A percentile compares a stretch with the other conserved stretches of the same genome.
phyloP scores from a whole-genome alignment of 2,797 vertebrate species.

The Etheostoma perlongum region DNA sequence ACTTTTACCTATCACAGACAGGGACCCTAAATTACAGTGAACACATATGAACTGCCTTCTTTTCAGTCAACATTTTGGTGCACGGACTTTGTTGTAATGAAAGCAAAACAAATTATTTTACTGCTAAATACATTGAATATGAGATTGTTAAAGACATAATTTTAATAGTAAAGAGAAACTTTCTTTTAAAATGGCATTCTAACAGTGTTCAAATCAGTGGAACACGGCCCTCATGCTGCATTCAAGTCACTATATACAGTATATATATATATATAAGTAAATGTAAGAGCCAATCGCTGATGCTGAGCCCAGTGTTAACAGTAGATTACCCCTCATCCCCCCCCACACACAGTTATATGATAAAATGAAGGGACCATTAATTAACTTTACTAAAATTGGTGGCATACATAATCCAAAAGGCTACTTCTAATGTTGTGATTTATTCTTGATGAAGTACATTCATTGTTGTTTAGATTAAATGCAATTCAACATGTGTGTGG shows the following conservation, averaged over 20 bases:
- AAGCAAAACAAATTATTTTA: background rate
- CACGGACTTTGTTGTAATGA: background rate
- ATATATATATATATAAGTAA: too few species aligned
- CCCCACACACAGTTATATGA: background rate
- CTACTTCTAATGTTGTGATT: background rate
- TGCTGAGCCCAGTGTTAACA: background rate
- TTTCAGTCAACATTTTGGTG: background rate
- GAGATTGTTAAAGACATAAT: background rate
- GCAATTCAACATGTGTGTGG: too few species aligned
- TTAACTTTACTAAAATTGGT: background rate
- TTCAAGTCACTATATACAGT: background rate
- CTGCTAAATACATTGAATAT: background rate
- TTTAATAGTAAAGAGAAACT: background rate
- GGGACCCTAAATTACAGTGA: background rate
- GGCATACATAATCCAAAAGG: background rate
- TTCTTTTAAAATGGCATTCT: background rate
- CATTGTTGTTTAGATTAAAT: too few species aligned
- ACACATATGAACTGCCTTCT: background rate
- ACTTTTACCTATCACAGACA: background rate
- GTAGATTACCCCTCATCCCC: too few species aligned
- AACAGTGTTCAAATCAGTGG: background rate
- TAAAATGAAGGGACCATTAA: background rate
- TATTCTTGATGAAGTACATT: background rate
- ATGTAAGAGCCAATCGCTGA: background rate
- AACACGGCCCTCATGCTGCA: background rate